Conservation (phyloP, 2,113 vertebrate species). For the Picathartes gymnocephalus region DNA sequence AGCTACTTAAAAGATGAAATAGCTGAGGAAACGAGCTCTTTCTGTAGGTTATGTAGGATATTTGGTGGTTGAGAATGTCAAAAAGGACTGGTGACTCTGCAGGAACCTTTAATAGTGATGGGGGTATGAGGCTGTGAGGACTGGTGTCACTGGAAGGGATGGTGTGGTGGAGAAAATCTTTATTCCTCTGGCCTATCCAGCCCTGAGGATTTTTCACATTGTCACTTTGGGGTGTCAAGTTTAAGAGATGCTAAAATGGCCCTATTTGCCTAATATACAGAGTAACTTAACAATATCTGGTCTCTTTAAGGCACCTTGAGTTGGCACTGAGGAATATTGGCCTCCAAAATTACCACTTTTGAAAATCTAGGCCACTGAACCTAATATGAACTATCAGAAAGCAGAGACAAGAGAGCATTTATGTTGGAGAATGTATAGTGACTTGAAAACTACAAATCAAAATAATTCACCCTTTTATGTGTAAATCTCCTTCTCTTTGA, state of each 20-base stretch:
- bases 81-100: slow-evolving; percentile 10
- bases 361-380: slow-evolving; percentile 29
- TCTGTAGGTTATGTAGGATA: slow-evolving; percentile 19
- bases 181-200: not conserved
- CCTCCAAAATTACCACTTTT: not conserved
- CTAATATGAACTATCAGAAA: slow-evolving; percentile 26
- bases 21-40: slow-evolving; percentile 23
- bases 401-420: slow-evolving; percentile 13
- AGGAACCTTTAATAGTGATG: not conserved
- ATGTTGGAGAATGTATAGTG: not conserved
- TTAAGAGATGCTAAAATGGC: not conserved
- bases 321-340: not conserved
- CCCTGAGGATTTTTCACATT: not conserved
- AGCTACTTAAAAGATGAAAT: slow-evolving; percentile 13
- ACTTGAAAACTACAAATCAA: slow-evolving; percentile 47
- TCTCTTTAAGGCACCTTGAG: not conserved
- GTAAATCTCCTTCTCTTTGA: slow-evolving; percentile 45
- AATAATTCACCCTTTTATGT: slow-evolving; percentile 59
- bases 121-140: not conserved
- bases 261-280: not conserved
- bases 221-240: not conserved
- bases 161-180: not conserved
- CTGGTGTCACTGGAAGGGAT: accelerated
- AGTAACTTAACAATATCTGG: not conserved
- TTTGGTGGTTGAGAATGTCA: not conserved